These are phyloP conservation scores for Cacatua alba DNA, from an alignment of 2,113 vertebrate species.

Conservation along the genomic window DNA sequence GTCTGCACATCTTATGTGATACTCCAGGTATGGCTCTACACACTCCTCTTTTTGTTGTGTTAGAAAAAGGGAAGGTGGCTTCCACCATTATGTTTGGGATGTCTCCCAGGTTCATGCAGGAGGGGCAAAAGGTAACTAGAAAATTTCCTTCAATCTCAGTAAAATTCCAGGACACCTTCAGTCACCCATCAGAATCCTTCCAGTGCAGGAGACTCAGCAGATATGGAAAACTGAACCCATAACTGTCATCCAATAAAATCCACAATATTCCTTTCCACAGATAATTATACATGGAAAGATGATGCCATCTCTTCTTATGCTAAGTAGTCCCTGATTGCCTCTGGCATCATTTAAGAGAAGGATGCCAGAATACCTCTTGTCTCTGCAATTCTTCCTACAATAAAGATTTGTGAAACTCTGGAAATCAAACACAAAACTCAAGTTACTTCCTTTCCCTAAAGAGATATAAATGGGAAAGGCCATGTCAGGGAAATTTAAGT, in stretches of 20 bases:
- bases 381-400: not conserved
- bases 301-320: not conserved
- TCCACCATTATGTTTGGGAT: fast-evolving
- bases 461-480: not conserved
- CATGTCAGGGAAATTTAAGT: not conserved
- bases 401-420: not conserved
- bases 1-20: not conserved
- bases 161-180: not conserved
- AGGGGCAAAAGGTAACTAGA: not conserved
- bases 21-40: not conserved
- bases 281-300: not conserved
- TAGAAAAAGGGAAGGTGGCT: not conserved
- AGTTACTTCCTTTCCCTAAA: not conserved
- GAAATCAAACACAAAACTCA: not conserved
- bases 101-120: not conserved
- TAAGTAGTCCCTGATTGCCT: not conserved
- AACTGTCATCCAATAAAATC: not conserved
- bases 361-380: not conserved
- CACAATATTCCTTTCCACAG: not conserved
- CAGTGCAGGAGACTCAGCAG: not conserved
- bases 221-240: not conserved
- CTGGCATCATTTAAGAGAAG: not conserved
- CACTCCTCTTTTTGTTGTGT: not conserved
- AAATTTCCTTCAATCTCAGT: not conserved
- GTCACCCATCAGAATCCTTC: not conserved